Evolutionary conservation across 1,140 invertebrate genomes (phyloP).

Genomic region (Euborellia annulipes): DNA sequence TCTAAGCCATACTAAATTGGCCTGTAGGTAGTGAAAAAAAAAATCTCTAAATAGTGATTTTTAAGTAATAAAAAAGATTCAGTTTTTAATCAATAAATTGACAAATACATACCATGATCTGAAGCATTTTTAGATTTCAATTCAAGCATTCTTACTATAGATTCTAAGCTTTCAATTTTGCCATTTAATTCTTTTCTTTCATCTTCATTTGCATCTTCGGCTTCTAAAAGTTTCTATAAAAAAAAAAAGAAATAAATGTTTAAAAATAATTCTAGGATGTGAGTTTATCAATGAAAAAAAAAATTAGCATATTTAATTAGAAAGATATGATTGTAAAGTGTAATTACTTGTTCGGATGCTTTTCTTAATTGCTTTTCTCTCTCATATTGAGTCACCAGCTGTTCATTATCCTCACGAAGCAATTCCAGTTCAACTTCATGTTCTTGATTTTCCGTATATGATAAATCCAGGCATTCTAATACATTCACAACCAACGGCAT

Average conservation of each 20-base stretch:
- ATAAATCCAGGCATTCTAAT: conserved; percentile 87
- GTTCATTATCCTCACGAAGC: conserved; percentile 95
- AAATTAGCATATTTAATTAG: not conserved
- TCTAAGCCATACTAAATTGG: no score
- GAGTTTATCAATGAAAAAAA: not conserved
- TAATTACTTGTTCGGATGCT: conserved; percentile 74
- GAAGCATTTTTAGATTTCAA: conserved; percentile 94
- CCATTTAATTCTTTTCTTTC: conserved; percentile 81
- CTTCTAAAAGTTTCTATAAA: conserved; percentile 74
- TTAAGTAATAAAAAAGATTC: no score
- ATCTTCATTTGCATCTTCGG: conserved; percentile 89
- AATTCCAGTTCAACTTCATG: conserved; percentile 95
- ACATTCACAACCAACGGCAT: conserved; percentile 98
- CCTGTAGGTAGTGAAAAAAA: conserved; percentile 1
- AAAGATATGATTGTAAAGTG: not conserved
- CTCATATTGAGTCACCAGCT: conserved; percentile 97
- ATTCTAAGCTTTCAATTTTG: conserved; percentile 90
- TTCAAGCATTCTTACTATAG: conserved; percentile 94
- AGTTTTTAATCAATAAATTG: no score
- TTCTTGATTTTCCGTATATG: conserved; percentile 94
- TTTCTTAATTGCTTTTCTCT: conserved; percentile 93
- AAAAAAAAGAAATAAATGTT: conserved; percentile 13
- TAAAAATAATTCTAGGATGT: conserved; percentile 6
- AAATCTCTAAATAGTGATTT: no score
- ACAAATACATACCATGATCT: conserved; percentile 66